Evolutionary conservation across 2,797 vertebrate species (phyloP), one percentile per base, ranked within the genome.

Genomic region (Argyrosomus regius): DNA sequence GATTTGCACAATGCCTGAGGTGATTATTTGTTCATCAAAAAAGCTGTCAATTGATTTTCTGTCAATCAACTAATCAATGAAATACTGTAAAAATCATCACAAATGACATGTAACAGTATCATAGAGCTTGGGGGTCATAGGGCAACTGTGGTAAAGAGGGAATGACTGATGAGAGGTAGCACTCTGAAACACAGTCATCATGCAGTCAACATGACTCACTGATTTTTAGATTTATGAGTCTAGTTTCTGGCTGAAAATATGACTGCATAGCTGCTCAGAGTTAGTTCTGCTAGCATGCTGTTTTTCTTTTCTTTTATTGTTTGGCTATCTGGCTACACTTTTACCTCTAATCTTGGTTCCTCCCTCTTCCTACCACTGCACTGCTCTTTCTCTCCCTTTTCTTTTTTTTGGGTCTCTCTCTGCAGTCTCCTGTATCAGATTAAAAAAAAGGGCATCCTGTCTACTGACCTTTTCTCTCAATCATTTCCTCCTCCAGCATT

Each of bases 391-490:
- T 71, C 24, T 53, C 45, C 46, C 31, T 35, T 35, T 35, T 5
- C 5, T 31, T 31, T 31, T 71, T 68, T 53, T 79, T 2, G 26
- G 64, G 20, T 50, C 57, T 71, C 63, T 74, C 71, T 78, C 72
- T 72, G 65, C 82, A 67, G 72, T 71, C 75, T 68, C 71, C 58
- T 70, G 70, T 82, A 90, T 91, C 87, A 92, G 85, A 93, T 88
- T 62, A 11, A 22, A 77, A 45, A 88, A 89, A 91, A 91, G 87
- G 90, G 79, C 89, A 90, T 91, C 87, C 90, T 93, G 89, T 91
- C 82, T 86, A 28, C 77, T 94, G 93, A 92, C 93, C 92, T 94
- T 94, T 91, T 89, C 88, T 83, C 81, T 90, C 87, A 91, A 91
- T 91, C 88, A 91, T 91, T 91, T 90, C 87, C 85, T 90, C 83